These are phyloP conservation scores for Tillus elongatus DNA, from an alignment of 2,888 invertebrate species.

Conservation along the genomic window DNA sequence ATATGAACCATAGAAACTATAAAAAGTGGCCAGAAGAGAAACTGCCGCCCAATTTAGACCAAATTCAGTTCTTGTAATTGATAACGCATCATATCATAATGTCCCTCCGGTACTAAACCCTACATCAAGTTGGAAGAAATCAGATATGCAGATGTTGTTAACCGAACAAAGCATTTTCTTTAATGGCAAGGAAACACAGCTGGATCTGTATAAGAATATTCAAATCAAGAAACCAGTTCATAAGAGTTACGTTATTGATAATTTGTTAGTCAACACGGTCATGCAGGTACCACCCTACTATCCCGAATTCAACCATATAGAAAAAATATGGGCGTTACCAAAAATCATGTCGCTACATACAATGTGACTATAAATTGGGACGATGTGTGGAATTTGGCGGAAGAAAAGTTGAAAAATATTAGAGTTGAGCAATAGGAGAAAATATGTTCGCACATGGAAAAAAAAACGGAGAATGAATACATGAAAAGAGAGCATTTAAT, in stretches of 20 bases:
- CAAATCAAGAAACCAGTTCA: constrained; percentile 10
- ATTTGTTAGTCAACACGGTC: constrained; percentile 5
- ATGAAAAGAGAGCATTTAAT: constrained; percentile 8
- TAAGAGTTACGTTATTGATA: constrained; percentile 11
- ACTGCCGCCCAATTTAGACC: constrained; percentile 3
- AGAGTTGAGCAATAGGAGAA: constrained; percentile 10
- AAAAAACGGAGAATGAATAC: constrained; percentile 9
- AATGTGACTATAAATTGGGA: constrained; percentile 11
- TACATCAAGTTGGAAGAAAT: neutral
- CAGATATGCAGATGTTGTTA: neutral
- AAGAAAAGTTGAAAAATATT: constrained; percentile 6
- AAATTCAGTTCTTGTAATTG: constrained; percentile 1
- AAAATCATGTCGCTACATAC: constrained; percentile 13
- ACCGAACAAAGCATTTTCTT: neutral
- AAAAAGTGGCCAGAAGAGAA: neutral
- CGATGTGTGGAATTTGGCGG: neutral
- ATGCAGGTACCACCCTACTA: constrained; percentile 15
- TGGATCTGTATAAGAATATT: constrained; percentile 10
- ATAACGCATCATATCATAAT: constrained; percentile 7
- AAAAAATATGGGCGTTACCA: constrained; percentile 14
- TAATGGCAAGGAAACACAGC: constrained; percentile 3
- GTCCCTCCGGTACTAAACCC: neutral
- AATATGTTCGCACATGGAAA: neutral
- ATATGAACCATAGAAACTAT: constrained; percentile 7
- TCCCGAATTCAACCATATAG: constrained; percentile 15